These are phyloP conservation scores for Pachycephala philippinensis DNA, from an alignment of 2,113 vertebrate species.

Conservation along the genomic window DNA sequence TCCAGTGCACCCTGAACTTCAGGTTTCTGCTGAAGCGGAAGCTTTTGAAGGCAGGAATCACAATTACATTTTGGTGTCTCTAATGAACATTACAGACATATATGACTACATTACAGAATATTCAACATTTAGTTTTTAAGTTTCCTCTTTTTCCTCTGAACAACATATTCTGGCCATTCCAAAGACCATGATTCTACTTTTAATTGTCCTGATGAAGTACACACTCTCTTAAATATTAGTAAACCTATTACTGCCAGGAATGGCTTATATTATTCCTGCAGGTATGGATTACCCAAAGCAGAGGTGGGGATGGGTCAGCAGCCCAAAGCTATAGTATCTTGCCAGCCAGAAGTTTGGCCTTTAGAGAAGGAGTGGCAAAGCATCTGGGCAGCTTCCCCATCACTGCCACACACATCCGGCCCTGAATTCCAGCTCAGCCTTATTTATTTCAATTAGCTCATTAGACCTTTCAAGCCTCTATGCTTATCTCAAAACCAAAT, in stretches of 20 bases:
- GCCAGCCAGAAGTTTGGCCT: not conserved
- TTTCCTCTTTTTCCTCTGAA: not conserved
- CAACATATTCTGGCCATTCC: not conserved
- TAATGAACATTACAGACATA: not conserved
- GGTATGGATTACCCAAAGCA: not conserved
- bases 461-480: conserved; percentile 9
- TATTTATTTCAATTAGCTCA: conserved; percentile 56
- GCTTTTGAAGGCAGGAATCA: not conserved
- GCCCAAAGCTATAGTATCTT: not conserved
- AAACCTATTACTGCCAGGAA: not conserved
- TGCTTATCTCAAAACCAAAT: conserved; percentile 45
- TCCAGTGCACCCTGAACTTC: not conserved
- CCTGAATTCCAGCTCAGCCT: not conserved
- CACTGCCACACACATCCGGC: not conserved
- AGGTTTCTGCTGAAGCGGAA: not conserved
- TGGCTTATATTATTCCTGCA: not conserved
- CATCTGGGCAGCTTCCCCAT: not conserved
- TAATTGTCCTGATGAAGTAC: not conserved
- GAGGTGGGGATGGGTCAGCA: not conserved
- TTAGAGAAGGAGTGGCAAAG: not conserved
- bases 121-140: not conserved
- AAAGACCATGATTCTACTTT: not conserved
- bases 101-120: not conserved
- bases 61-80: not conserved
- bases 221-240: not conserved